Evolutionary conservation across 2,888 invertebrate species (phyloP).

Genomic region (Ctenicera cuprea): DNA sequence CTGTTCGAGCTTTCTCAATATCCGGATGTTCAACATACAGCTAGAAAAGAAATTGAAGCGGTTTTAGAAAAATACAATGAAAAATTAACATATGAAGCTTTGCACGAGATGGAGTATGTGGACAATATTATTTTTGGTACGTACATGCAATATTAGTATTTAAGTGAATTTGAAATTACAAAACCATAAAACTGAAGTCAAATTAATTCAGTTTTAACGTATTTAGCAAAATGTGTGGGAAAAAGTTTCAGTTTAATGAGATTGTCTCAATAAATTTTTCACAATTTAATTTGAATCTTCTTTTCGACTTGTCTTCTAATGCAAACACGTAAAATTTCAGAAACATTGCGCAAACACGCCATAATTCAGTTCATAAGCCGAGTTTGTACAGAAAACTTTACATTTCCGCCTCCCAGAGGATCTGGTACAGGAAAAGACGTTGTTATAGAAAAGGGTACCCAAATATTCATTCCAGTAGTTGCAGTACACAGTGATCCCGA

Average conservation of each 20-base stretch:
- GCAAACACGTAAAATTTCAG: conserved; percentile 50
- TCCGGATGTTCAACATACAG: conserved; percentile 68
- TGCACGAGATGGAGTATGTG: conserved; percentile 72
- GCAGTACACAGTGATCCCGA: conserved; percentile 64
- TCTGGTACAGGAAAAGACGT: conserved; percentile 41
- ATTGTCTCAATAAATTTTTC: no score
- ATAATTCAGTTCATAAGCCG: conserved; percentile 43
- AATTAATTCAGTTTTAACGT: background rate
- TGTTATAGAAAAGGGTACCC: conserved; percentile 58
- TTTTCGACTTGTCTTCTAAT: no score
- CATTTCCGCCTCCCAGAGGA: conserved; percentile 44
- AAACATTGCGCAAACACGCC: conserved; percentile 51
- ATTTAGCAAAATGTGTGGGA: no score
- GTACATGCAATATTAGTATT: background rate
- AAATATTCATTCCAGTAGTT: conserved; percentile 61
- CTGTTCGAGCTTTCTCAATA: conserved; percentile 70
- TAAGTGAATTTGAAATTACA: background rate
- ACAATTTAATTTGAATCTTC: no score
- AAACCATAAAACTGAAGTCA: background rate
- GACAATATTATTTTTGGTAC: conserved; percentile 70
- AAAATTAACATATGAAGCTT: conserved; percentile 68
- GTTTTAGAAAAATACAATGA: conserved; percentile 64
- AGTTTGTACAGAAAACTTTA: conserved; percentile 47
- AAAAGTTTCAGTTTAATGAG: background rate
- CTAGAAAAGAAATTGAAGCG: conserved; percentile 69